These are phyloP conservation scores for Hydropotes inermis DNA, from an alignment of 2,113 vertebrate genomes.

Conservation along the genomic window DNA sequence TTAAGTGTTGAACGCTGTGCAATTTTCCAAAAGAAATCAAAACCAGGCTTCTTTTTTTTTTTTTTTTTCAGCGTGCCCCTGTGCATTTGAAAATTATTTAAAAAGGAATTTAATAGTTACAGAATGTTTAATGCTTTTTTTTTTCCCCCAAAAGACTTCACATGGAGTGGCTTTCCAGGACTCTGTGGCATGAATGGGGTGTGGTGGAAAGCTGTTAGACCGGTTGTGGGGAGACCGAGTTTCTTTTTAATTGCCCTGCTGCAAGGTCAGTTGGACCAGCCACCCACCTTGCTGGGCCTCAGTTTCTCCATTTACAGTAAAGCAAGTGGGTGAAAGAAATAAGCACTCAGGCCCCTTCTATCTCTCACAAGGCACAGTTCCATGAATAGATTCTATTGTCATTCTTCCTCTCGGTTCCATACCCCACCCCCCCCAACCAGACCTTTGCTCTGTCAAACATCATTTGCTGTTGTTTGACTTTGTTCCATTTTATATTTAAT, in stretches of 20 bases:
- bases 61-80: not conserved
- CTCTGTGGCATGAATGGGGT: not conserved
- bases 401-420: not conserved
- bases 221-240: not conserved
- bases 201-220: too few relatives aligned
- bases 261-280: not conserved
- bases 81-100: constrained; percentile 54
- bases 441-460: constrained; percentile 66
- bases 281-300: not conserved
- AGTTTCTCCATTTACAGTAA: not conserved
- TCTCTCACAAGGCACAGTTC: not conserved
- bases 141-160: not conserved
- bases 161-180: not conserved
- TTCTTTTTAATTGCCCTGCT: not conserved
- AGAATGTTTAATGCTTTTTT: constrained; percentile 50
- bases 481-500: constrained; percentile 54
- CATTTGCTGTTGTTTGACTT: constrained; percentile 69
- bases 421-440: not conserved
- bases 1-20: constrained; percentile 27
- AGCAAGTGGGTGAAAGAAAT: not conserved
- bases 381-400: constrained; percentile 15
- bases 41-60: not conserved
- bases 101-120: constrained; percentile 61
- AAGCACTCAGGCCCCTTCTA: not conserved
- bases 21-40: constrained; percentile 60